Evolutionary conservation across 1,140 invertebrate species (phyloP).

Genomic region (Augochlora pura): DNA sequence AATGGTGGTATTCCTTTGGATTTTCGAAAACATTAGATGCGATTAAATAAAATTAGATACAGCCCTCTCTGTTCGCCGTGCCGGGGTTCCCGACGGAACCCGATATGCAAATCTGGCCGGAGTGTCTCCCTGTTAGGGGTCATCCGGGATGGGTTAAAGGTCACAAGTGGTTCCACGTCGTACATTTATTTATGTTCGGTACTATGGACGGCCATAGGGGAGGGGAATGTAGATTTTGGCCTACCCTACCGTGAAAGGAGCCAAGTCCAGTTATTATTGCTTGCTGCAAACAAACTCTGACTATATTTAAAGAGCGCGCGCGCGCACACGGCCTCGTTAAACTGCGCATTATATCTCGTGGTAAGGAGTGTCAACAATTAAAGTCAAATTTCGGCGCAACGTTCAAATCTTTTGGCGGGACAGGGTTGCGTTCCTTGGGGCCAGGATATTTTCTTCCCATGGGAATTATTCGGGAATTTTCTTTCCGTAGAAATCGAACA

Average conservation of each 20-base stretch:
- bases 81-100: not conserved
- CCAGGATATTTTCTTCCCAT: too few species aligned
- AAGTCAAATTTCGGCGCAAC: not conserved
- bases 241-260: constrained; percentile 1
- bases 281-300: not conserved
- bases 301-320: constrained; percentile 1
- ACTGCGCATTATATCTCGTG: not conserved
- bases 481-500: too few species aligned
- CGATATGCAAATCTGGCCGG: constrained; percentile 30
- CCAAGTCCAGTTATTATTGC: constrained; percentile 11
- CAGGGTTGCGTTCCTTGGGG: too few species aligned
- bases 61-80: not conserved
- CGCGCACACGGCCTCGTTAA: not conserved
- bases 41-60: too few species aligned
- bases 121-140: constrained; percentile 42
- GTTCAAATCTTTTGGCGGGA: too few species aligned
- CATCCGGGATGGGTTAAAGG: constrained; percentile 38
- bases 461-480: too few species aligned
- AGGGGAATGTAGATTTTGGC: constrained; percentile 17
- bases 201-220: too few species aligned
- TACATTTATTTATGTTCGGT: constrained; percentile 5
- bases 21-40: too few species aligned
- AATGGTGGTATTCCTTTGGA: too few species aligned
- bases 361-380: not conserved
- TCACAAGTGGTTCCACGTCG: constrained; percentile 30